Base-by-base conservation (phyloP, 2,113 vertebrate genomes). In the Siniperca chuatsi region DNA sequence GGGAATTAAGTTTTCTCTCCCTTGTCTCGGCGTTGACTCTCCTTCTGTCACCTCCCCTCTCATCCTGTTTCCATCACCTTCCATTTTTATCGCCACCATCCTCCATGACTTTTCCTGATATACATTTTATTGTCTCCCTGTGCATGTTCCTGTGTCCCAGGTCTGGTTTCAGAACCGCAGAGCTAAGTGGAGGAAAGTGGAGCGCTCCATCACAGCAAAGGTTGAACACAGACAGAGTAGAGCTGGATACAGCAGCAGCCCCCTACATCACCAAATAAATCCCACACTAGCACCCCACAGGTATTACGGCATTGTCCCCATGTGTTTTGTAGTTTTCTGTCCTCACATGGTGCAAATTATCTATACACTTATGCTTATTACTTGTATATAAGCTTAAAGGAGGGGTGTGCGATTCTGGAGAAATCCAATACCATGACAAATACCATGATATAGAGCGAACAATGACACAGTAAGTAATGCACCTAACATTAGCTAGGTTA, bases 131-230 rank as follows among this genome's bases (percentile, higher is more conserved):
- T 67, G 20, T 54, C 23, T 68, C 1, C 16, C 25, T 73, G 15
- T 70, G 40, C 40, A 65, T 66, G 50, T 60, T 57, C 81, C 62
- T 72, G 58, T 84, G 29, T 69, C 15, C 52, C 77, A 99, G 98
- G 97, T 99, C 48, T 99, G 98, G 98, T 99, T 99, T 94, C 98
- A 99, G 95, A 99, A 99, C 86, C 97, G 98, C 57, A 90, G 98
- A 70, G 98, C 98, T 1, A 99, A 98, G 90, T 99, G 97, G 98
- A 94, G 97, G 5, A 99, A 98, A 92, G 79, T 78, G 0, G 94
- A 96, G 86, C 97, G 95, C 48, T 93, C 89, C 57, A 42, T 92
- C 71, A 93, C 75, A 0, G 77, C 82, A 8, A 97, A 97, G 75
- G 86, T 20, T 11, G 90, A 60, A 33, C 91, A 87, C 79, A 95